Base-by-base conservation (phyloP, 2,888 invertebrate species). In the Trimorus sp. region DNA sequence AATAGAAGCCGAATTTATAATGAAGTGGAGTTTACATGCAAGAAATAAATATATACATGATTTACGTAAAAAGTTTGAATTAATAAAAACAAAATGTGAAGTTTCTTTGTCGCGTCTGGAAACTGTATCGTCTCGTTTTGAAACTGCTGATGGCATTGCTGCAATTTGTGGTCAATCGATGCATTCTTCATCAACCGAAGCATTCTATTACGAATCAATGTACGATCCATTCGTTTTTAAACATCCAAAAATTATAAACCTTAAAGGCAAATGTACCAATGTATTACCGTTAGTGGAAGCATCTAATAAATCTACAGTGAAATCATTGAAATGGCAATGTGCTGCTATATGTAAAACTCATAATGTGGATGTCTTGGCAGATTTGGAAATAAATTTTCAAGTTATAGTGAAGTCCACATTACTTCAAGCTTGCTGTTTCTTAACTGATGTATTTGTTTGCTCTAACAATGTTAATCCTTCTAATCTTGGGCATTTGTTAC, bases 241-340 rank as follows among this genome's bases (percentile, higher is more conserved):
- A 6, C 9, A 26, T 16, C 49, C 45, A 48, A 62, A 45, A 12
- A 36, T 48, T 12, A 45, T 62, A 48, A 62, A 62, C 12, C 2
- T 11, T 51, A 37, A 63, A 38, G 63, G 51, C 0, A 49, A 63
- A 63, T 12, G 36, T 51, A 48, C 48, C 1, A 62, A 62, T 40
- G 26, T 62, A 48, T n/a, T 62, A 4, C 62, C 62, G 15, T 42
- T 59, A 15, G 40, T 60, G 26, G 14, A 42, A 14, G 1, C 15
- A 3, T 9, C 45, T 37, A 0, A 0, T 0, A 15, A 51, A 51
- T 63, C 36, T 9, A 63, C n/a, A n/a, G n/a, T n/a, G n/a, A n/a
- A n/a, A n/a, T n/a, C n/a, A 51, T 37, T 51, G 14, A 14, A 49
- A n/a, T 63, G 63, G 63, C 15, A 37, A 14, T 63, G 63, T 15